Percentiles rank a stretch among this genome's conserved stretches.
These are phyloP conservation scores for Leiothrix lutea DNA, from an alignment of 2,113 vertebrate species.

Conservation along the genomic window DNA sequence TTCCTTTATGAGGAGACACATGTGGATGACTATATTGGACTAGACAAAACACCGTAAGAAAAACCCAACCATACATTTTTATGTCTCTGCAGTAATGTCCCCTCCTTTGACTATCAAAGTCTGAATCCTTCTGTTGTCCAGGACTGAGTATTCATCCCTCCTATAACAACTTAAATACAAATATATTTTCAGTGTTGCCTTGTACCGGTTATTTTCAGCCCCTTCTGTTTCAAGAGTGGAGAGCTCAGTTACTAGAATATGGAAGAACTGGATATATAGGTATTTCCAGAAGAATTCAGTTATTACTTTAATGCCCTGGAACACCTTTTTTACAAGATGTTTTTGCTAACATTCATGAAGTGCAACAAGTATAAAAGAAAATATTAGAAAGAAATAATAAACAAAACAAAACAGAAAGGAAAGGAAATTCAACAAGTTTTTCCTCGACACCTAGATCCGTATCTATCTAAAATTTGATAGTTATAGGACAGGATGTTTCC, in stretches of 20 bases:
- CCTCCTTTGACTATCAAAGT: neutral
- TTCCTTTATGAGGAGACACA: neutral
- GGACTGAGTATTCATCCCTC: neutral
- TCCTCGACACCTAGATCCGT: neutral
- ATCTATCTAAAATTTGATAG: neutral
- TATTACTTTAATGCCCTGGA: neutral
- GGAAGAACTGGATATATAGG: neutral
- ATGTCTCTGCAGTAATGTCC: neutral
- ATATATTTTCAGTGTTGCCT: neutral
- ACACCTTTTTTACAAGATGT: neutral
- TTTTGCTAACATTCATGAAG: neutral
- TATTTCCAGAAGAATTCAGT: neutral
- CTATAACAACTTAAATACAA: neutral
- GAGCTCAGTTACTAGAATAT: neutral
- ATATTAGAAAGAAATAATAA: neutral
- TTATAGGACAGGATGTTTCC: conserved; percentile 27
- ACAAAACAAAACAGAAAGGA: neutral
- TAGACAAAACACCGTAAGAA: accelerated
- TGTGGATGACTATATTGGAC: accelerated
- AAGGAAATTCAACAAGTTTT: neutral
- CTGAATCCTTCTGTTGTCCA: neutral
- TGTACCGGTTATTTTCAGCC: neutral
- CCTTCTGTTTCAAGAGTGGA: neutral
- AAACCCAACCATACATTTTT: neutral
- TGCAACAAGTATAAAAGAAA: neutral